These are phyloP conservation scores for Odontamblyopus rebecca DNA, from an alignment of 2,797 vertebrate species.

Conservation along the genomic window DNA sequence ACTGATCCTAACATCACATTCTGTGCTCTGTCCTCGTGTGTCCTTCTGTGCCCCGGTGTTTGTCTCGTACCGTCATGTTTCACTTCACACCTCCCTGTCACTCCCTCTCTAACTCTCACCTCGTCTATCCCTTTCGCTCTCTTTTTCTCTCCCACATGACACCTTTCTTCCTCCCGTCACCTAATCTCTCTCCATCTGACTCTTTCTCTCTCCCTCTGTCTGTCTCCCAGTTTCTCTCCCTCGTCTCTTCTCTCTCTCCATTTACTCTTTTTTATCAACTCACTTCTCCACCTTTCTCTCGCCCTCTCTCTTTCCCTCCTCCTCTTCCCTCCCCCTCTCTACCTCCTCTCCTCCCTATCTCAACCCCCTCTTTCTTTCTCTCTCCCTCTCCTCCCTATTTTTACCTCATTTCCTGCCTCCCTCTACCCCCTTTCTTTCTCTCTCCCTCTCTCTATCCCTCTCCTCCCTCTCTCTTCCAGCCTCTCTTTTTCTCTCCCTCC, in stretches of 20 bases:
- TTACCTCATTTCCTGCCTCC: no score
- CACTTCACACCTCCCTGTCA: conserved; percentile 13
- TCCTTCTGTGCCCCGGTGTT: conserved; percentile 33
- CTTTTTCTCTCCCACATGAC: neutral
- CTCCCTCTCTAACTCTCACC: neutral
- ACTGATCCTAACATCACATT: neutral
- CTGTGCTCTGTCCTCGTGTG: neutral
- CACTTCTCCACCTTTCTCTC: no score
- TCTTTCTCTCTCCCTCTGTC: neutral
- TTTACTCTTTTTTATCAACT: no score
- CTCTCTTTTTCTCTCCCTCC: no score
- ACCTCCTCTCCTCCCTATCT: no score
- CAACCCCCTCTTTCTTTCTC: no score
- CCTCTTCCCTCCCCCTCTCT: no score
- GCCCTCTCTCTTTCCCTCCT: no score
- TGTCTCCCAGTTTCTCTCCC: neutral
- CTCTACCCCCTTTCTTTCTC: no score
- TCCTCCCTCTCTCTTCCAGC: no score
- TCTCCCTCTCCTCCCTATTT: no score
- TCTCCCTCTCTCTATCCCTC: no score
- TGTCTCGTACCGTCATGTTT: conserved; percentile 32
- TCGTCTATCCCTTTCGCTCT: neutral
- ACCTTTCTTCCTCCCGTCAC: neutral
- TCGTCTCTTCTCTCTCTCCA: neutral
- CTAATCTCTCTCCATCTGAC: neutral